Evolutionary conservation across 2,888 invertebrate genomes (phyloP).

Genomic region (Bugulina stolonifera): DNA sequence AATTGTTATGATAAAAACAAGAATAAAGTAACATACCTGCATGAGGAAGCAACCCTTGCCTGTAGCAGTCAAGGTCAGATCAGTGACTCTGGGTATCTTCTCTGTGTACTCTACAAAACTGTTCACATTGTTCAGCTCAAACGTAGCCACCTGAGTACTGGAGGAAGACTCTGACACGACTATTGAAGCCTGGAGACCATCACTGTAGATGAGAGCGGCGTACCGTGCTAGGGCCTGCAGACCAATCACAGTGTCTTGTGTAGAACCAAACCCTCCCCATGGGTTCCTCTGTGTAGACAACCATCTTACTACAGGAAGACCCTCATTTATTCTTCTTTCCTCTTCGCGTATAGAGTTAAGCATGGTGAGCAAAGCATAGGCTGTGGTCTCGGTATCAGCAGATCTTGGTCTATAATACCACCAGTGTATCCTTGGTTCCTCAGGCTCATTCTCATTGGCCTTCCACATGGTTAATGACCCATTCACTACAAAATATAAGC

Average conservation of each 20-base stretch:
- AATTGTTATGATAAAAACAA: too few species aligned
- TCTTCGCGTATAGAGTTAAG: slow-evolving; percentile 35
- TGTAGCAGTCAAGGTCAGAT: slow-evolving; percentile 7
- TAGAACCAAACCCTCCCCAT: slow-evolving; percentile 48
- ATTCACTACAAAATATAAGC: slow-evolving; percentile 53
- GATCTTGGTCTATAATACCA: slow-evolving; percentile 60
- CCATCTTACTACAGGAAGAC: slow-evolving; percentile 65
- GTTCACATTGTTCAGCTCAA: slow-evolving; percentile 58
- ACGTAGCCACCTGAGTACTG: slow-evolving; percentile 56
- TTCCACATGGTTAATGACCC: slow-evolving; percentile 74
- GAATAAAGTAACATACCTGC: too few species aligned
- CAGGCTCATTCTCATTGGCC: slow-evolving; percentile 34
- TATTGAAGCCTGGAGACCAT: slow-evolving; percentile 49
- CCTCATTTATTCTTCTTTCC: slow-evolving; percentile 38
- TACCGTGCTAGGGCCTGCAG: slow-evolving; percentile 66
- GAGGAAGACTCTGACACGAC: slow-evolving; percentile 47
- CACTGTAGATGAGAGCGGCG: slow-evolving; percentile 56
- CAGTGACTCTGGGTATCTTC: slow-evolving; percentile 5
- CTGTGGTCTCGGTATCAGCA: slow-evolving; percentile 77
- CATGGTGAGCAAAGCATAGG: slow-evolving; percentile 75
- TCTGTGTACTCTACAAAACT: slow-evolving; percentile 16
- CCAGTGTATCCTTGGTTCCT: slow-evolving; percentile 12
- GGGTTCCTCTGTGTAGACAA: slow-evolving; percentile 69
- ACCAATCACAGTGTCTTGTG: slow-evolving; percentile 68
- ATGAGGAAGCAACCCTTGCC: slow-evolving; percentile 26